A percentile compares a stretch with the other conserved stretches of the same genome.
phyloP scores from a whole-genome alignment of 1,140 invertebrate species.

The Drosophila varians region DNA sequence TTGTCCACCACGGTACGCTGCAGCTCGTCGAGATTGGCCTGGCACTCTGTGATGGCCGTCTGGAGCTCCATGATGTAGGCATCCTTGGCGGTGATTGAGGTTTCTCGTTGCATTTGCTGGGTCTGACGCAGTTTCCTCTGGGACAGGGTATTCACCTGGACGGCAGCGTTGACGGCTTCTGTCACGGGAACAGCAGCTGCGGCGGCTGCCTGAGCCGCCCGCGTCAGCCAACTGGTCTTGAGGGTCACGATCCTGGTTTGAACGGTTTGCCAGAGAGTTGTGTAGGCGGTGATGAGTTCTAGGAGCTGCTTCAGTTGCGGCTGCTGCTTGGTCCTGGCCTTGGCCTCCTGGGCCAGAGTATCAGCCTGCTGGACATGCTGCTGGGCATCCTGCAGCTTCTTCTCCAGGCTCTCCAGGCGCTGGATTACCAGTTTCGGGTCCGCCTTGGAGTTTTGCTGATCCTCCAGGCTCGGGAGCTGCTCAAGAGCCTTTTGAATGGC shows the following conservation, averaged over 20 bases:
- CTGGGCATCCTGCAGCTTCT: slow-evolving; percentile 85
- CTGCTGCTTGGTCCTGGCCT: slow-evolving; percentile 85
- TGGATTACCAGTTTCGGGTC: slow-evolving; percentile 84
- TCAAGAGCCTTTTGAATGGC: slow-evolving; percentile 89
- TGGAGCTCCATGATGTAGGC: slow-evolving; percentile 90
- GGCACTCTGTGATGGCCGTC: slow-evolving; percentile 87
- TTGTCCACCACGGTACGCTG: slow-evolving; percentile 84
- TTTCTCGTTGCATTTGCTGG: slow-evolving; percentile 84
- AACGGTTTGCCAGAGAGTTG: slow-evolving; percentile 87
- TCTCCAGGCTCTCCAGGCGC: slow-evolving; percentile 85
- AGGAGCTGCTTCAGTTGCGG: slow-evolving; percentile 85
- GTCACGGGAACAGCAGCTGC: slow-evolving; percentile 84
- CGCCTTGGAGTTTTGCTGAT: slow-evolving; percentile 83
- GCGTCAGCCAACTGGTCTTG: slow-evolving; percentile 83
- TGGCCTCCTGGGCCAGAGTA: slow-evolving; percentile 85
- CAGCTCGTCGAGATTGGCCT: slow-evolving; percentile 85
- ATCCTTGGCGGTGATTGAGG: slow-evolving; percentile 90
- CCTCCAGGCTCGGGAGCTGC: slow-evolving; percentile 86
- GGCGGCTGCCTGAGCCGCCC: slow-evolving; percentile 45
- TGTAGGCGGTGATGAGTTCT: slow-evolving; percentile 88
- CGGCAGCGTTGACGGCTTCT: slow-evolving; percentile 89
- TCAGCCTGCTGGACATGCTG: slow-evolving; percentile 85
- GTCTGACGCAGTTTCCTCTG: slow-evolving; percentile 78
- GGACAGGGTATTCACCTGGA: slow-evolving; percentile 91
- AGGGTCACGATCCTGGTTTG: slow-evolving; percentile 85